Base-by-base conservation (phyloP, 2,888 invertebrate species). In the Labia minor region DNA sequence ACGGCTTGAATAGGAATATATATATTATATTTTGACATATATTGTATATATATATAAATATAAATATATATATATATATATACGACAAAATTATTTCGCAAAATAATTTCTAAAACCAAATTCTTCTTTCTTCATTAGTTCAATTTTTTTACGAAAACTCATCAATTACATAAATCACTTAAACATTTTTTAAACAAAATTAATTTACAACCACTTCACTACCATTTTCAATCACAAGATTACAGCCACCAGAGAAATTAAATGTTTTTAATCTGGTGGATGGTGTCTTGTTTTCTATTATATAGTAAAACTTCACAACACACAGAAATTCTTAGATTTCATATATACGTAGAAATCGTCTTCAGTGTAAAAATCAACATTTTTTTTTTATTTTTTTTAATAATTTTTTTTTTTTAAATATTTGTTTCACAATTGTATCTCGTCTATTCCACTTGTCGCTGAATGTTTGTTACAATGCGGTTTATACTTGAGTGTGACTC, bases 321-420 rank as follows among this genome's bases (percentile, higher is more conserved):
- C n/a, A n/a, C 49, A 49, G 49, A 49, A 49, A 49, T 49, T 49
- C 49, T 49, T 49, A 49, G 49, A 49, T 49, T 49, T 49, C 49
- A 49, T 10, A 33, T 33, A 49, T 49, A 49, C 49, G 49, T 49
- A 49, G 49, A 49, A 49, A 49, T 49, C 49, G 14, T 49, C 49
- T 8, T 49, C 49, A 49, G 6, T 49, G 49, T 49, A 49, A 49
- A 26, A 49, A 49, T 49, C 49, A 4, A 49, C n/a, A n/a, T n/a
- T n/a, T n/a, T n/a, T n/a, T n/a, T n/a, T n/a, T n/a, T n/a, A n/a
- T n/a, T n/a, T n/a, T n/a, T n/a, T n/a, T n/a, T n/a, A n/a, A n/a
- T n/a, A n/a, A n/a, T n/a, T n/a, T n/a, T 49, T 49, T 8, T 2
- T 49, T 8, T 49, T 4, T n/a, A 49, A 14, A 14, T 49, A 49